Evolutionary conservation across 1,140 invertebrate genomes (phyloP).

Genomic region (Cyclina sinensis): DNA sequence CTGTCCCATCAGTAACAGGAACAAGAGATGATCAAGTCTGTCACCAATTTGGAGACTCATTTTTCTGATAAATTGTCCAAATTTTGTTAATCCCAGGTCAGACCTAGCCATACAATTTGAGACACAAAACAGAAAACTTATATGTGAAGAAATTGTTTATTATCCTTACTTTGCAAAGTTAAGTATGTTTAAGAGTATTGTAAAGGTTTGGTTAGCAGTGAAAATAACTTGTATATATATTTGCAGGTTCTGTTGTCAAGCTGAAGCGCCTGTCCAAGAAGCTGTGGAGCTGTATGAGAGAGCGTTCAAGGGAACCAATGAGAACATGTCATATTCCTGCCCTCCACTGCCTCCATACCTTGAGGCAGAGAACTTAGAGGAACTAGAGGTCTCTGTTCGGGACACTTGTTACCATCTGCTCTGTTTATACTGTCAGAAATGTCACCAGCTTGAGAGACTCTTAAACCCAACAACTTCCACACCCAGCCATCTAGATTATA

Average conservation of each 20-base stretch:
- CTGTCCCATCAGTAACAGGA: no score
- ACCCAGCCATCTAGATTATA: constrained; percentile 93
- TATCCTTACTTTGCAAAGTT: no score
- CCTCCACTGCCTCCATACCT: constrained; percentile 89
- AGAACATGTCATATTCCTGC: constrained; percentile 87
- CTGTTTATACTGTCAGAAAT: constrained; percentile 89
- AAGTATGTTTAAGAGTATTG: no score
- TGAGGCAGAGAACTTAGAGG: constrained; percentile 66
- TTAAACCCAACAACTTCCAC: constrained; percentile 93
- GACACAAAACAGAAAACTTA: no score
- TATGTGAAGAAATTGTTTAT: no score
- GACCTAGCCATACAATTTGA: no score
- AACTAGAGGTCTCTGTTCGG: constrained; percentile 67
- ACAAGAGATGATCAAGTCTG: no score
- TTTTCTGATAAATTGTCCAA: no score
- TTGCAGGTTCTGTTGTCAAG: constrained; percentile 90
- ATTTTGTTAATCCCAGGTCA: no score
- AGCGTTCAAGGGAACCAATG: constrained; percentile 88
- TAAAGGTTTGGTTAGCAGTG: no score
- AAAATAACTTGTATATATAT: no score
- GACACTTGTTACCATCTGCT: constrained; percentile 95
- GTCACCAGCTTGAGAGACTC: constrained; percentile 90
- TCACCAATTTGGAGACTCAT: no score
- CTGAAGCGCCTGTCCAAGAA: constrained; percentile 90
- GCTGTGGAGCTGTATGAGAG: constrained; percentile 90